Evolutionary conservation across 2,888 invertebrate genomes (phyloP), one percentile per base, ranked within the genome.

Genomic region (Cataglyphis albicans): DNA sequence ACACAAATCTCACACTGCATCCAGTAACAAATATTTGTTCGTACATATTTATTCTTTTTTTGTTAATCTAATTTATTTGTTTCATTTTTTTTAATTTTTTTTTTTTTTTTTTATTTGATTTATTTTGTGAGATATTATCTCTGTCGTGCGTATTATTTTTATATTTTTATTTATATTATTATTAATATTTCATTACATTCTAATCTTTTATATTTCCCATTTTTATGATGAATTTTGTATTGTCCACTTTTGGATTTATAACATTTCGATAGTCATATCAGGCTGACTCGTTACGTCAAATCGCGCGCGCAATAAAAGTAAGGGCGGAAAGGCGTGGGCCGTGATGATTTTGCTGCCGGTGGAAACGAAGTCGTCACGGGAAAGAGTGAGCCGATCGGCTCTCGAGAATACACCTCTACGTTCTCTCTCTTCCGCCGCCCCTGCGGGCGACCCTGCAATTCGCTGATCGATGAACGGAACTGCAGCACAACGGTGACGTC

Each of bases 401-500:
- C 9, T 29, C 48, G 64, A 57, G 64, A 70, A 38, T 3, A 52
- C 59, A 48, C 78, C 52, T 21, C 64, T 55, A 63, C 82, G 78
- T 75, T 52, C 15, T 52, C 52, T 82, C 70, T 21, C 75, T 55
- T 86, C 76, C 83, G 80, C 87, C 89, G 84, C 67, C 85, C 89
- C 84, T 85, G 89, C 83, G 81, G 81, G 61, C 55, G 70, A 64
- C 63, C 59, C 38, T 82, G 61, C 65, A 81, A 70, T 18, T 29
- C 10, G 68, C 32, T 90, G 91, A 93, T 94, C 94, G 93, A 94
- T 94, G 89, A 92, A 90, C 94, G 94, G 94, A 94, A 94, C 94
- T 94, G 94, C 94, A 93, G 94, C 93, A 93, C 90, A 92, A 91
- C 93, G 84, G 91, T 94, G 93, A 93, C 94, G 94, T 94, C 92